Conservation (phyloP, 2,113 vertebrate genomes). For the Pygoscelis antarcticus region DNA sequence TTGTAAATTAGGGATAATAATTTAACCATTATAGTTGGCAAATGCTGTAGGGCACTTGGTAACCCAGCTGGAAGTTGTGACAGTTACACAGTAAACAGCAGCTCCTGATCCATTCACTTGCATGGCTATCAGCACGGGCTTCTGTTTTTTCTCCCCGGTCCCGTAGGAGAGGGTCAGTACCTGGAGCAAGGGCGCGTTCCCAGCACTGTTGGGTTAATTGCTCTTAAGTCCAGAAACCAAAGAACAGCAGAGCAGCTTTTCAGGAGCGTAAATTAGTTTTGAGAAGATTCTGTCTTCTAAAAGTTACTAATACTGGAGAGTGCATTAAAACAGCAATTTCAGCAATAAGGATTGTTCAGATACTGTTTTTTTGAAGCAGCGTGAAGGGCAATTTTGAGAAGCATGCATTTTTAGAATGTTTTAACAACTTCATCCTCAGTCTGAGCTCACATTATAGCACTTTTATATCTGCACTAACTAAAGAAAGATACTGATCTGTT, state of each 20-base stretch:
- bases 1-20: not conserved
- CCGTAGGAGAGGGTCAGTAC: not conserved
- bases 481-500: not conserved
- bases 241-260: not conserved
- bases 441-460: not conserved
- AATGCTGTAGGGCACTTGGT: not conserved
- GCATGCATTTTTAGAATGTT: not conserved
- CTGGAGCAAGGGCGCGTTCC: rapidly evolving
- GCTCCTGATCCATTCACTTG: rapidly evolving
- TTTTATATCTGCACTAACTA: not conserved
- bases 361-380: not conserved
- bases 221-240: not conserved
- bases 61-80: not conserved
- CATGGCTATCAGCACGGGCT: rapidly evolving
- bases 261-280: not conserved
- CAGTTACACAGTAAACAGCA: not conserved
- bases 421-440: not conserved
- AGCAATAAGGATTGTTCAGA: not conserved
- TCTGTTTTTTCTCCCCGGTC: rapidly evolving
- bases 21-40: not conserved
- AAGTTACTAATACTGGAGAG: not conserved
- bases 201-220: not conserved
- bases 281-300: not conserved
- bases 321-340: not conserved
- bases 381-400: not conserved